Base-by-base conservation (phyloP, 2,888 invertebrate genomes). In the Nemotelus pantherinus region DNA sequence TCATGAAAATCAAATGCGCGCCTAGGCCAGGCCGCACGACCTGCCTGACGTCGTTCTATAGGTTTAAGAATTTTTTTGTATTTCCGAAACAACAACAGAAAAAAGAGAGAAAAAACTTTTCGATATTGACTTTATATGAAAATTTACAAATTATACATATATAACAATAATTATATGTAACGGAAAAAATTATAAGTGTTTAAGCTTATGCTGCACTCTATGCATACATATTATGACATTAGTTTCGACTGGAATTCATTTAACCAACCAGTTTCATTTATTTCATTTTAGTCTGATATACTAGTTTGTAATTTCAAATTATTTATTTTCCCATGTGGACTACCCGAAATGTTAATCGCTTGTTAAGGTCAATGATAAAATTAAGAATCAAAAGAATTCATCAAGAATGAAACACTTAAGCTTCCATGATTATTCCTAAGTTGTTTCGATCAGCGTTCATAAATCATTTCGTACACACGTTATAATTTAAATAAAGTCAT, bases 1-100 rank as follows among this genome's bases (percentile, higher is more conserved):
- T 84, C 87, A 87, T 82, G 87, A 87, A 83, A 85, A 86, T 83
- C 86, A 87, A 86, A 84, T 87, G 86, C 86, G 86, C 84, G 86
- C 87, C 86, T 87, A 87, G 86, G 87, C 86, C 86, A 86, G 86
- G 86, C 86, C 87, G 86, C 87, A 87, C 86, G 86, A 86, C 87
- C 87, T 87, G 87, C 87, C 87, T 84, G 87, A 87, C 85, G 87
- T 87, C 85, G 87, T 87, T 86, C 87, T 87, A 83, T 87, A 87
- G 85, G 85, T 83, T 82, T 84, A 84, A 84, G 84, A 25, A 25
- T 44, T 77, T 77, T 77, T 79, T 72, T 75, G 79, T 79, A 79
- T 76, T 79, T 77, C 76, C 71, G 65, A 68, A 77, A 53, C 68
- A 77, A 47, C 25, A 25, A 25, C 25, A 25, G 25, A 78, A 77